These are phyloP conservation scores for Tetranychus truncatus DNA, from an alignment of 2,888 invertebrate genomes.

Conservation along the genomic window DNA sequence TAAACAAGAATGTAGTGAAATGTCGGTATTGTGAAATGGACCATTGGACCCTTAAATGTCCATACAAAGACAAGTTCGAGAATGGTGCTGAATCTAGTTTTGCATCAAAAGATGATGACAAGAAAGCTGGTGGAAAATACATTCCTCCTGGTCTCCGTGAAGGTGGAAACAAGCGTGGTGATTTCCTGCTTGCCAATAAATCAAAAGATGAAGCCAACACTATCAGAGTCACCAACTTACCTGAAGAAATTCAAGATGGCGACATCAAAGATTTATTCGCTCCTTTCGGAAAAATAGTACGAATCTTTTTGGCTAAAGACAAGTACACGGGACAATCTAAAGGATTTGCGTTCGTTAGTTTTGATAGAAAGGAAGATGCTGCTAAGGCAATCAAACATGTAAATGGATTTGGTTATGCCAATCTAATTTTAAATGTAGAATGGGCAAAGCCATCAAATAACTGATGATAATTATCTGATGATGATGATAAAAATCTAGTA, in stretches of 20 bases:
- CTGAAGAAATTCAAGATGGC: constrained; percentile 75
- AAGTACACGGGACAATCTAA: constrained; percentile 40
- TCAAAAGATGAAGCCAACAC: constrained; percentile 51
- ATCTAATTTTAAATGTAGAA: constrained; percentile 92
- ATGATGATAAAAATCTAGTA: too few relatives aligned
- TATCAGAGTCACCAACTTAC: constrained; percentile 88
- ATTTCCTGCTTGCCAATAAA: constrained; percentile 42
- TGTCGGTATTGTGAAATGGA: constrained; percentile 83
- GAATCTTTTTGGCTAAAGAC: constrained; percentile 89
- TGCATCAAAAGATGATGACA: constrained; percentile 27
- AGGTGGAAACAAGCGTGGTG: constrained; percentile 51
- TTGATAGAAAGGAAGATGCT: constrained; percentile 72
- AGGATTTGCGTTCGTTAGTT: constrained; percentile 96
- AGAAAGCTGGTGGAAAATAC: constrained; percentile 34
- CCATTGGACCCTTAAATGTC: constrained; percentile 96
- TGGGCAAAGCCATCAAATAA: constrained; percentile 55
- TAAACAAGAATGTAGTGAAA: constrained; percentile 47
- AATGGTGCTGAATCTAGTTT: constrained; percentile 17
- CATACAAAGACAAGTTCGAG: constrained; percentile 61
- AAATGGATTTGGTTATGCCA: constrained; percentile 88
- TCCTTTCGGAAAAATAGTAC: constrained; percentile 75
- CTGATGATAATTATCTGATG: too few relatives aligned
- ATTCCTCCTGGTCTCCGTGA: constrained; percentile 76
- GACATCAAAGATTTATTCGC: constrained; percentile 90
- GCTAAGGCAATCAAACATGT: constrained; percentile 71